These are phyloP conservation scores for Eulemur mongoz DNA, from an alignment of 2,797 vertebrate species.

Conservation along the genomic window DNA sequence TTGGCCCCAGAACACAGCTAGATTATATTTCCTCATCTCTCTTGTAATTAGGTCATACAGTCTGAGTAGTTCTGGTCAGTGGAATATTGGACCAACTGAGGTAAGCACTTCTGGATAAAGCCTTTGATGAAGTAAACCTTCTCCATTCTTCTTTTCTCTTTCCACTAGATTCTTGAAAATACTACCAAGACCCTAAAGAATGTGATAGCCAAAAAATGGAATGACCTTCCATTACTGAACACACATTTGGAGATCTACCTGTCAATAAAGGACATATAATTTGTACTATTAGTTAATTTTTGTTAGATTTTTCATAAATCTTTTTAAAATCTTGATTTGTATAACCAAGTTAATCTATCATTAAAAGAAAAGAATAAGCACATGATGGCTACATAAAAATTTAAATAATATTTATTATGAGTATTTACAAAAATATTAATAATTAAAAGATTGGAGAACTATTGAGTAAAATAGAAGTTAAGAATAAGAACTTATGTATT, in stretches of 20 bases:
- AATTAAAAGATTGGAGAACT: background rate
- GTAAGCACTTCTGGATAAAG: too few relatives aligned
- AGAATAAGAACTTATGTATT: background rate
- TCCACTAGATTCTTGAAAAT: background rate
- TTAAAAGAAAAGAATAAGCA: background rate
- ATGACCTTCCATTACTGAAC: background rate
- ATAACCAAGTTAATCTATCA: background rate
- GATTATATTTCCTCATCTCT: background rate
- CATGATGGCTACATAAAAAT: background rate
- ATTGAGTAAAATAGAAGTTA: background rate
- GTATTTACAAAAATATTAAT: background rate
- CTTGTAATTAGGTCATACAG: background rate
- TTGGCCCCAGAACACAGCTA: background rate
- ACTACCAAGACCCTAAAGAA: background rate
- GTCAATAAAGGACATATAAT: background rate
- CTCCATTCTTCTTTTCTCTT: background rate
- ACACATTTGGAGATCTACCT: background rate
- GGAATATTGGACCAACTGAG: background rate
- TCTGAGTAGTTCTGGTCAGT: background rate
- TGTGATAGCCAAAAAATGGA: background rate
- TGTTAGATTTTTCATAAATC: background rate
- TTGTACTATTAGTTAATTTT: background rate
- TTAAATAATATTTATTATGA: background rate
- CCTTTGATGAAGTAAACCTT: background rate
- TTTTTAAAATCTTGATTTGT: background rate